Base-by-base conservation (phyloP, 2,888 invertebrate species). In the Campaea margaritaria region DNA sequence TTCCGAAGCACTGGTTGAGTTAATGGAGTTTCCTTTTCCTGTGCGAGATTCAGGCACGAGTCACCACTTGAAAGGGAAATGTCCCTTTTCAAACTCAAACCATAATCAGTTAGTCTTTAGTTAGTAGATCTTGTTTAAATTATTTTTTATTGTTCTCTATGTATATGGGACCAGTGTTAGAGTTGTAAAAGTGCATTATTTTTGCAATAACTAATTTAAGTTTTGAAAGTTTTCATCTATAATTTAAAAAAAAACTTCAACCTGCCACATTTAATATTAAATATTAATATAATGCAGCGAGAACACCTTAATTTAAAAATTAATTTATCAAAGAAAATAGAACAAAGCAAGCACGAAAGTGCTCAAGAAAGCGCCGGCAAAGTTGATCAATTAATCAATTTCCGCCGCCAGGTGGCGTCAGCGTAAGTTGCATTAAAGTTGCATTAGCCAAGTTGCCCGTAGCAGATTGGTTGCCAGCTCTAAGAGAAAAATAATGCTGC, bases 331-430 rank as follows among this genome's bases (percentile, higher is more conserved):
- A 36, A 53, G 59, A 64, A 67, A 60, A 58, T 34, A 44, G 43
- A 41, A 51, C 31, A 31, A 46, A 36, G 49, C 48, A 58, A 50
- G 44, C 46, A 53, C 58, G 58, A 56, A 54, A 43, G 48, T 50
- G 42, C 11, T 21, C 41, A 42, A 50, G 27, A 21, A 45, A 44
- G 47, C 41, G 55, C 59, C 58, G 50, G 60, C 62, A 61, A 78
- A 75, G 68, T 78, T 70, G 62, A 49, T 53, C 58, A 58, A 58
- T 58, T 58, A 58, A 58, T 58, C 58, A 58, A 53, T 58, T 58
- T 58, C 16, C 27, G 9, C 41, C 46, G 58, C 43, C 58, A 58
- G 52, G 52, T 58, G 52, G 28, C 15, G 52, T 52, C 44, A 14
- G 39, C 15, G 10, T 58, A 43, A 58, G 38, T 47, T 38, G 27